phyloP scores from a whole-genome alignment of 2,113 vertebrate species.

The Alligator sinensis region DNA sequence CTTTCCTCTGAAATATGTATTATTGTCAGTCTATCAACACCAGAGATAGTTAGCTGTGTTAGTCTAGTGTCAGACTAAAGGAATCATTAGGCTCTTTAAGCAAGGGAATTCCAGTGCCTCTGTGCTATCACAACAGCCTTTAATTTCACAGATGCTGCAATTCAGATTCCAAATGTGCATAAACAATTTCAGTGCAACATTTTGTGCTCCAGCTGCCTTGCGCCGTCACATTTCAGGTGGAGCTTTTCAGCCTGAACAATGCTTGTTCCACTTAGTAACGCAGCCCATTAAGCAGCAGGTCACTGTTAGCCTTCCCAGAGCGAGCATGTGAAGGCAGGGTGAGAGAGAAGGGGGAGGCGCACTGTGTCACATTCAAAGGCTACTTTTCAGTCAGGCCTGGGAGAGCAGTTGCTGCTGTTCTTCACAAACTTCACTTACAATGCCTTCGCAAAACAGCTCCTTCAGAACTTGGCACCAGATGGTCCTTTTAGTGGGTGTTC shows the following conservation, averaged over 20 bases:
- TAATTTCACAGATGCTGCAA: background rate
- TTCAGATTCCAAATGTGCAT: background rate
- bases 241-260: background rate
- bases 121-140: background rate
- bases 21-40: background rate
- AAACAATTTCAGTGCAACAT: background rate
- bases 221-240: background rate
- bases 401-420: background rate
- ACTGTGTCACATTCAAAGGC: fast-evolving
- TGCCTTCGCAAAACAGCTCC: constrained; percentile 54
- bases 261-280: too few relatives aligned
- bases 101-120: background rate
- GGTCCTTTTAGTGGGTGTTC: constrained; percentile 10
- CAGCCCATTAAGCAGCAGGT: background rate
- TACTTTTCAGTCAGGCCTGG: background rate
- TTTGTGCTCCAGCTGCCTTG: background rate
- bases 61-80: background rate
- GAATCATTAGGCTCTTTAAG: background rate
- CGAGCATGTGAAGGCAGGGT: too few relatives aligned
- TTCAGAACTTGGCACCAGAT: background rate
- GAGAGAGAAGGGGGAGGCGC: background rate
- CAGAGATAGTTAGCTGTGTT: too few relatives aligned
- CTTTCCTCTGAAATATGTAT: background rate
- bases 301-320: background rate
- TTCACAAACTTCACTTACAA: background rate